Conservation (phyloP, 1,140 invertebrate species). For the Ips typographus region DNA sequence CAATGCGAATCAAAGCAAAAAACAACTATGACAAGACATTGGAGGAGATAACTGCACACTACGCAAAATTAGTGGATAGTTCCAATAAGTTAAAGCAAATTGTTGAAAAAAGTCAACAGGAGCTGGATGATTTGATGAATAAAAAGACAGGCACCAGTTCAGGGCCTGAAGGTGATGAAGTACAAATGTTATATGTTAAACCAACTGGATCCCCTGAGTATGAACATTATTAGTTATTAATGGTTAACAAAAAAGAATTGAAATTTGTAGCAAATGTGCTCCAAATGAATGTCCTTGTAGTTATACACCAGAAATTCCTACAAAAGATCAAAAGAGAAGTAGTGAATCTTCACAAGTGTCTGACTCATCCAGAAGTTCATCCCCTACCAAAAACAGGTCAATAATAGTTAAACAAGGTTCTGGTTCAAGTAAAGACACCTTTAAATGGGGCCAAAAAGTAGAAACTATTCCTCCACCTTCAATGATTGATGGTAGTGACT, state of each 20-base stretch:
- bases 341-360: no score
- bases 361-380: no score
- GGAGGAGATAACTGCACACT: slow-evolving; percentile 41
- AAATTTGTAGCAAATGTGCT: not conserved
- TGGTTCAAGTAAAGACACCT: no score
- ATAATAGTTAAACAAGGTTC: no score
- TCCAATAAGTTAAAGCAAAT: slow-evolving; percentile 34
- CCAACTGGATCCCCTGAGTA: not conserved
- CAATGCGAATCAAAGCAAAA: slow-evolving; percentile 41
- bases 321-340: no score
- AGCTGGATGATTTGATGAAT: slow-evolving; percentile 42
- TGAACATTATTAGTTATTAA: no score
- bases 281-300: not conserved
- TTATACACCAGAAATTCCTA: no score
- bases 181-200: slow-evolving; percentile 8
- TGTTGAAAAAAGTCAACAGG: slow-evolving; percentile 32
- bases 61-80: slow-evolving; percentile 36
- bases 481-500: no score
- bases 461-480: no score
- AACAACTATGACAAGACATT: slow-evolving; percentile 42
- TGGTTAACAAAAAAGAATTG: no score
- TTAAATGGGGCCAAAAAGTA: no score
- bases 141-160: slow-evolving; percentile 43
- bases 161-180: slow-evolving; percentile 9
- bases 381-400: no score